Percentiles rank a stretch among this genome's conserved stretches.
Evolutionary conservation across 1,140 invertebrate genomes (phyloP).

Genomic region (Pseudomyrmex pallidus): DNA sequence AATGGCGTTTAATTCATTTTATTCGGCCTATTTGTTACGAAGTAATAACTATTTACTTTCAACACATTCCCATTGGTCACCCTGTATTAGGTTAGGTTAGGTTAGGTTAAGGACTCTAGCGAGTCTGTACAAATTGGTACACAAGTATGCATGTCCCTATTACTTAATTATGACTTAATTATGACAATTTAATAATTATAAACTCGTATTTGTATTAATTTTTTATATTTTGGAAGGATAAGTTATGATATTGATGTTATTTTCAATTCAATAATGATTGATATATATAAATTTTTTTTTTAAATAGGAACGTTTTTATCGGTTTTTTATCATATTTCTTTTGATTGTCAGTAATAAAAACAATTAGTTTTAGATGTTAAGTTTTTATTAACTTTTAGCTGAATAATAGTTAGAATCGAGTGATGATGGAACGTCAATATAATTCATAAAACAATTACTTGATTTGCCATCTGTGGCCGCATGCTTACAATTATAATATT

Average conservation of each 20-base stretch:
- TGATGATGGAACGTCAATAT: not conserved
- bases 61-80: no score
- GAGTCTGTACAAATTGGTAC: no score
- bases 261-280: not conserved
- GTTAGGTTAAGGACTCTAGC: no score
- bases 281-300: not conserved
- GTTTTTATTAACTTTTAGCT: not conserved
- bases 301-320: not conserved
- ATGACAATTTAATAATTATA: not conserved
- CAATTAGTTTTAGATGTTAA: not conserved
- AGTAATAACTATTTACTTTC: no score
- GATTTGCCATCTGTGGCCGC: not conserved
- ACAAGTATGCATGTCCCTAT: no score
- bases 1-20: no score
- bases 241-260: slow-evolving; percentile 4
- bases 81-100: no score
- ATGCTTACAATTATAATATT: slow-evolving; percentile 21
- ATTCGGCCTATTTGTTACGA: no score
- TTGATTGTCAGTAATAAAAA: not conserved
- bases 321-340: not conserved
- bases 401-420: not conserved
- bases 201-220: not conserved
- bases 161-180: no score
- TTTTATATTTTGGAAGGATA: not conserved
- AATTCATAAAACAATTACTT: not conserved